Conservation (phyloP, 2,888 invertebrate species). For the Rhagophthalmus giganteus region DNA sequence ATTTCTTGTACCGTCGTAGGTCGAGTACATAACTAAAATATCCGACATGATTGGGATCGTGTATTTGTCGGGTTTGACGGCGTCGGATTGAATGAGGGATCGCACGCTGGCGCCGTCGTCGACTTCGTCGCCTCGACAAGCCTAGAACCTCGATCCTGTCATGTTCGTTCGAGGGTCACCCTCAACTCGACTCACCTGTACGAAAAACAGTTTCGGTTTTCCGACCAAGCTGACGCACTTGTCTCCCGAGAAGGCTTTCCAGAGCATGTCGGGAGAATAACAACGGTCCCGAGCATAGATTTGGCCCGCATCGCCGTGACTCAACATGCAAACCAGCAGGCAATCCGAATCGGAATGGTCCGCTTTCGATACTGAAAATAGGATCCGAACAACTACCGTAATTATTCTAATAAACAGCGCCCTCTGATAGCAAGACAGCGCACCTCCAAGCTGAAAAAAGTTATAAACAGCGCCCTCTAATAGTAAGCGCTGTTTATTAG, state of each 20-base stretch:
- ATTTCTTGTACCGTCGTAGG: constrained; percentile 62
- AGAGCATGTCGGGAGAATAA: constrained; percentile 63
- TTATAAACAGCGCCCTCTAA: too few relatives aligned
- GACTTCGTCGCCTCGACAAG: constrained; percentile 64
- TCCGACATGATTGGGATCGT: constrained; percentile 72
- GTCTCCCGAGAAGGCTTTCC: constrained; percentile 63
- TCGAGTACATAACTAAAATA: constrained; percentile 71
- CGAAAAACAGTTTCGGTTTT: constrained; percentile 73
- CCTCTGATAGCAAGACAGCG: too few relatives aligned
- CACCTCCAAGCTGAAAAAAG: too few relatives aligned
- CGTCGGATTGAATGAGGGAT: constrained; percentile 30
- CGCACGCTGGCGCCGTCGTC: constrained; percentile 59
- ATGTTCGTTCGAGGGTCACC: too few relatives aligned
- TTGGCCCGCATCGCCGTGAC: constrained; percentile 66
- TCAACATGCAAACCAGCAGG: constrained; percentile 63
- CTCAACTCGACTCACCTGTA: constrained; percentile 60
- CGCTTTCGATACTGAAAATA: constrained; percentile 54
- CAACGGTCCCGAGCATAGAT: constrained; percentile 63
- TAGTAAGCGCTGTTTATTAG: too few relatives aligned
- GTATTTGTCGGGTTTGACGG: constrained; percentile 51
- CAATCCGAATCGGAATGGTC: constrained; percentile 66
- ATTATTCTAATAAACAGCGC: too few relatives aligned
- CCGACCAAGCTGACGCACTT: constrained; percentile 63
- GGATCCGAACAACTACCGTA: too few relatives aligned
- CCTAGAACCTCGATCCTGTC: constrained; percentile 42